Base-by-base conservation (phyloP, 1,140 invertebrate genomes). In the Neoseiulus cucumeris region DNA sequence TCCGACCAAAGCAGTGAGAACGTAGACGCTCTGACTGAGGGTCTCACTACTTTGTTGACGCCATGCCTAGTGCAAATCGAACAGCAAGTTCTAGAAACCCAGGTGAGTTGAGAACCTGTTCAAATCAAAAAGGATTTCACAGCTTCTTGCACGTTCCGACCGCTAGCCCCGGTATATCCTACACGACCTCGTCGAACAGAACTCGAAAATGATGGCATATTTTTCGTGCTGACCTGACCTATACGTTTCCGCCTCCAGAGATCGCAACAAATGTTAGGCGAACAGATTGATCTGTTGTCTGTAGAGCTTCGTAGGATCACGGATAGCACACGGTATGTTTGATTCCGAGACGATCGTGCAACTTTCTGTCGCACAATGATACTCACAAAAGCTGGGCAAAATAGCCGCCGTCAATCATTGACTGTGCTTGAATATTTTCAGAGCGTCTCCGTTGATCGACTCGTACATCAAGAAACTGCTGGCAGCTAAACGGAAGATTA, bases 381-480 rank as follows among this genome's bases (percentile, higher is more conserved):
- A n/a, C n/a, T n/a, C n/a, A n/a, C n/a, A n/a, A n/a, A n/a, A n/a
- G n/a, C n/a, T n/a, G n/a, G n/a, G n/a, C n/a, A n/a, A n/a, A n/a
- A n/a, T 4, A 22, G 28, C 28, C 28, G 4, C 14, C 18, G 4
- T 47, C 4, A 47, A 6, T 47, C 45, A 6, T 47, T 47, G 28
- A 44, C 42, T 20, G 45, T 20, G 2, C 33, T 25, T 59, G 14
- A 33, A 17, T 25, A 14, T 29, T 14, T 25, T n/a, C 22, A 59
- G 51, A 59, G 51, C 51, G 4, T 59, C 51, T 25, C 51, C 51
- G 22, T 59, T 59, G 22, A 17, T 59, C 51, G 51, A 59, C 22
- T 59, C 51, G 9, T 59, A 59, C 51, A 59, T 59, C 51, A 59
- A 59, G 51, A 59, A 59, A 25, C 33, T 59, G 22, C 51, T 59